phyloP scores from a whole-genome alignment of 2,888 invertebrate genomes.

The Volucella zonaria region DNA sequence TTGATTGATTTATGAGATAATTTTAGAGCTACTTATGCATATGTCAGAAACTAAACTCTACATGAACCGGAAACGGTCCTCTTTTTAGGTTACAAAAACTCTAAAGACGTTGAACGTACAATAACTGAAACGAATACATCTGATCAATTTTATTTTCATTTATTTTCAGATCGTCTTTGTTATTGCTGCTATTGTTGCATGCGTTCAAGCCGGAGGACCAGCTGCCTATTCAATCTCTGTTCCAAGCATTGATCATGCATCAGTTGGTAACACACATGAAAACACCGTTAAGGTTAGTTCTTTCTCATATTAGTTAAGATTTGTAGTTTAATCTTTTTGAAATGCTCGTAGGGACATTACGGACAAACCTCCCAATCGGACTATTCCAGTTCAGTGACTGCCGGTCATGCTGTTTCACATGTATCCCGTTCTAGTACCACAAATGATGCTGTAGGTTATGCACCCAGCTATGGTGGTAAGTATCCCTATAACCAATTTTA shows the following conservation, averaged over 20 bases:
- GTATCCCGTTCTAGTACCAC: slow-evolving; percentile 82
- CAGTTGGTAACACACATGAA: slow-evolving; percentile 81
- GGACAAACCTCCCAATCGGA: slow-evolving; percentile 82
- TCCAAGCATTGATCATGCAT: slow-evolving; percentile 81
- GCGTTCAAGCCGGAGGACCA: slow-evolving; percentile 81
- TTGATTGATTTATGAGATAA: no score
- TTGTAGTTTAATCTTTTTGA: background rate
- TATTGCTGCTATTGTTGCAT: slow-evolving; percentile 80
- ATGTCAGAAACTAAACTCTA: no score
- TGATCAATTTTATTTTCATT: background rate
- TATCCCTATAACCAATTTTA: slow-evolving; percentile 23
- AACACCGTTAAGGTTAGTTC: slow-evolving; percentile 80
- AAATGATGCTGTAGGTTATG: slow-evolving; percentile 80
- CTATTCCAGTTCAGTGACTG: slow-evolving; percentile 82
- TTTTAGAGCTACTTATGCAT: no score
- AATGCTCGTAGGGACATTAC: slow-evolving; percentile 80
- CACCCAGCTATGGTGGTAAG: slow-evolving; percentile 78
- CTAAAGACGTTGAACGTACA: no score
- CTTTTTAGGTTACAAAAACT: no score
- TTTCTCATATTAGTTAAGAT: slow-evolving; percentile 19
- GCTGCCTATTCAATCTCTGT: slow-evolving; percentile 82
- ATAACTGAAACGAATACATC: no score
- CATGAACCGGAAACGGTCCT: no score
- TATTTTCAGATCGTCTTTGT: slow-evolving; percentile 79
- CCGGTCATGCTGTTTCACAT: slow-evolving; percentile 82